phyloP scores from a whole-genome alignment of 2,113 vertebrate genomes.

The Garra rufa region DNA sequence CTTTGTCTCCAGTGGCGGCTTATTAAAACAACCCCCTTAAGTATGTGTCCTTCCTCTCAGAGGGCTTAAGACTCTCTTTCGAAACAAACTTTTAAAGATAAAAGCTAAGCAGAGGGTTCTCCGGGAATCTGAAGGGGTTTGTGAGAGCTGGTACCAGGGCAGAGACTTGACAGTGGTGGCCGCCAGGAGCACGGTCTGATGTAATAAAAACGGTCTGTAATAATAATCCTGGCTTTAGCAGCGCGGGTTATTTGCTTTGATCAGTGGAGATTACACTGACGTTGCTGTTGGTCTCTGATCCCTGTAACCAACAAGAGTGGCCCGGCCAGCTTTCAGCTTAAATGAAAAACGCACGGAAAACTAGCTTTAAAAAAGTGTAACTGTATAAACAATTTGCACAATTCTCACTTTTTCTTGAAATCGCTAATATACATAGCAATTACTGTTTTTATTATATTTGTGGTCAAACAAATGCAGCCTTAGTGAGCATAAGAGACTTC shows the following conservation, averaged over 20 bases:
- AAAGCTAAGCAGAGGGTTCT: conserved; percentile 1
- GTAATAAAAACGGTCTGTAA: too few species aligned
- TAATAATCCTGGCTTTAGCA: conserved; percentile 40
- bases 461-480: too few species aligned
- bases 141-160: neutral
- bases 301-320: conserved; percentile 27
- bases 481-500: too few species aligned
- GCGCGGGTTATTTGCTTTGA: conserved; percentile 47
- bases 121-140: conserved; percentile 5
- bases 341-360: too few species aligned
- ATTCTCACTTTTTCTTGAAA: too few species aligned
- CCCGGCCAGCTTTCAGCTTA: neutral
- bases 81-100: conserved; percentile 25
- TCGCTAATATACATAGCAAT: too few species aligned
- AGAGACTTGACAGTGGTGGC: conserved; percentile 1
- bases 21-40: conserved; percentile 39
- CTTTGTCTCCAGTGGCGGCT: conserved; percentile 25
- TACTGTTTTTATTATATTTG: too few species aligned
- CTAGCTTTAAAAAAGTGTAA: too few species aligned
- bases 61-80: conserved; percentile 6
- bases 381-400: too few species aligned
- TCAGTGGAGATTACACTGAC: conserved; percentile 47
- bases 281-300: neutral
- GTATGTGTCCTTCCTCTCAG: neutral
- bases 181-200: conserved; percentile 38